These are phyloP conservation scores for Hystrix cristata DNA, from an alignment of 2,113 vertebrate species.

Conservation along the genomic window DNA sequence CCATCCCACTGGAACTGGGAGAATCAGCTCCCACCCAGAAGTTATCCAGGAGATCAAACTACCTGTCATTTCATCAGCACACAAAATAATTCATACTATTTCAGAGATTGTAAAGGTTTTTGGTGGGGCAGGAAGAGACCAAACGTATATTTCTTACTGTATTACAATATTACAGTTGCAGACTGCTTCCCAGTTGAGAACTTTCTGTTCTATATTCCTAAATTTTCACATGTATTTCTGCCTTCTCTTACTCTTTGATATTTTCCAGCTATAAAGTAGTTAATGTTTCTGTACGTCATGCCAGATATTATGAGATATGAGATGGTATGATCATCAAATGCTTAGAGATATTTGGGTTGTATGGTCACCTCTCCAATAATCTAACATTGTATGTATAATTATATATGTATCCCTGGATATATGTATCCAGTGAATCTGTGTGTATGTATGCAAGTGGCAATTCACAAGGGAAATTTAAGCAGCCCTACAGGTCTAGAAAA, in stretches of 20 bases:
- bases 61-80: not conserved
- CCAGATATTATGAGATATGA: not conserved
- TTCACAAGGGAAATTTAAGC: not conserved
- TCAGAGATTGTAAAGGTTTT: not conserved
- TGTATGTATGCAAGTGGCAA: not conserved
- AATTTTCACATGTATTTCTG: not conserved
- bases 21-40: not conserved
- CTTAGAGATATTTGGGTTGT: not conserved
- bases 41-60: not conserved
- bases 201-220: not conserved
- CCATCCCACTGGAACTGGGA: fast-evolving
- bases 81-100: not conserved
- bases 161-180: not conserved
- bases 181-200: not conserved
- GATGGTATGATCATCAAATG: not conserved
- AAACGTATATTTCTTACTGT: not conserved
- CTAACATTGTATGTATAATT: not conserved
- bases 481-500: not conserved
- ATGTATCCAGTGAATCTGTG: not conserved
- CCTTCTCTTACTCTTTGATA: not conserved
- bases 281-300: not conserved
- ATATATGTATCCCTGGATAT: not conserved
- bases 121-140: too few species aligned
- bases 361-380: not conserved
- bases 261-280: not conserved